Percentiles rank a stretch among this genome's conserved stretches.
These are phyloP conservation scores for Oryzias sinensis DNA, from an alignment of 2,797 vertebrate genomes.

Conservation along the genomic window DNA sequence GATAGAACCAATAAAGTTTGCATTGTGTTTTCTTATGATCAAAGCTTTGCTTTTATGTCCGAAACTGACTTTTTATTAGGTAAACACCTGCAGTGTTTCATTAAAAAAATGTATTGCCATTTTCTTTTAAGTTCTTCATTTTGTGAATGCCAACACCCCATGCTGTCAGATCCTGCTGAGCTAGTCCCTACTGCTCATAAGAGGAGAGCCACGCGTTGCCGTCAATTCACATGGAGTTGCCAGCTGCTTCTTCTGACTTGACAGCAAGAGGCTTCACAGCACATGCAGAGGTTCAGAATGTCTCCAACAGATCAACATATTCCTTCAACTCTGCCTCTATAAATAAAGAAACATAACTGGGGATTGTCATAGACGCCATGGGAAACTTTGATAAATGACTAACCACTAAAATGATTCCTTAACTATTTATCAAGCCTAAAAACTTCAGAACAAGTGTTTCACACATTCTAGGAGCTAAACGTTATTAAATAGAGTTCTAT, in stretches of 20 bases:
- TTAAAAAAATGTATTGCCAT: conserved; percentile 4
- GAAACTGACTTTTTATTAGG: neutral
- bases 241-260: conserved; percentile 54
- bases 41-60: neutral
- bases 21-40: conserved; percentile 1
- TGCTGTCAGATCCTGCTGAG: conserved; percentile 7
- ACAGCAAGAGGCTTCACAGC: conserved; percentile 28
- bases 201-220: conserved; percentile 28
- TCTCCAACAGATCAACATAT: conserved; percentile 28
- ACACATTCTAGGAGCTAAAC: too few relatives aligned
- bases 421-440: too few relatives aligned
- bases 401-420: conserved; percentile 8
- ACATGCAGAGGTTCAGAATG: conserved; percentile 31
- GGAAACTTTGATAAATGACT: conserved; percentile 24
- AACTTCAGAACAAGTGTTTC: too few relatives aligned
- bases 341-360: conserved; percentile 10
- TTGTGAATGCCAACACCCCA: conserved; percentile 37
- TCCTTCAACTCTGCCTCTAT: conserved; percentile 12
- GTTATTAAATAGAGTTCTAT: too few relatives aligned
- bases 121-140: conserved; percentile 3
- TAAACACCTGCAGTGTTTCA: neutral
- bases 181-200: conserved; percentile 35
- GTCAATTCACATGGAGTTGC: conserved; percentile 23
- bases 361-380: conserved; percentile 23
- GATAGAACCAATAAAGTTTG: conserved; percentile 1